A percentile compares a stretch with the other conserved stretches of the same genome.
phyloP scores from a whole-genome alignment of 2,113 vertebrate species.

The Ceyx cyanopectus region DNA sequence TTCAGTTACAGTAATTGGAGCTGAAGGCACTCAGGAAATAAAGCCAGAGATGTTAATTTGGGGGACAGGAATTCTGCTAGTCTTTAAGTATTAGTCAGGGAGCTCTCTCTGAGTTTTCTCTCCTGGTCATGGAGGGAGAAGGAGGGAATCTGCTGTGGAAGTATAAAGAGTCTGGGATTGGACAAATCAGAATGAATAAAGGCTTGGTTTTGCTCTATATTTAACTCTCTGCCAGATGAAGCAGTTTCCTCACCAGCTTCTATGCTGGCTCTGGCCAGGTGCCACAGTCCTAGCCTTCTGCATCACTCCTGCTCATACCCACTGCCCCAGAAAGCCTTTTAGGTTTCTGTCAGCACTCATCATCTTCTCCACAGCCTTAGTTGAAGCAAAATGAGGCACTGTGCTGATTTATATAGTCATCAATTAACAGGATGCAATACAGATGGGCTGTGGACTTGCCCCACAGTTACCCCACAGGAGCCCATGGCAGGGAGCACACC shows the following conservation, averaged over 20 bases:
- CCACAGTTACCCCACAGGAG: not conserved
- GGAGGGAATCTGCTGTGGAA: not conserved
- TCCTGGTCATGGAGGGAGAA: not conserved
- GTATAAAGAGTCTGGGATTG: not conserved
- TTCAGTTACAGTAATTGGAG: not conserved
- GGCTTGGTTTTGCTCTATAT: not conserved
- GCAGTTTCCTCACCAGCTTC: not conserved
- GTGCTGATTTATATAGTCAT: not conserved
- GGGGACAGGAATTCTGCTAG: not conserved
- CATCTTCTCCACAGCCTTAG: not conserved
- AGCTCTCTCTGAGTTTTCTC: not conserved
- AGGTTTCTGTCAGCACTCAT: not conserved
- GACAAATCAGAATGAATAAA: not conserved
- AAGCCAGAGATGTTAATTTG: not conserved
- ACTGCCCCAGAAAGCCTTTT: not conserved
- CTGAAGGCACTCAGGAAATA: not conserved
- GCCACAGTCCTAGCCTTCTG: not conserved
- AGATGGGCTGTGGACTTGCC: not conserved
- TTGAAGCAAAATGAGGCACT: not conserved
- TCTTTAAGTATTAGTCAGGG: not conserved
- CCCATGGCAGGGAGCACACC: not conserved
- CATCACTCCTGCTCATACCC: not conserved
- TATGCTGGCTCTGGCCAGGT: accelerated
- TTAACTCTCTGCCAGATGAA: not conserved
- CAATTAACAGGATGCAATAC: not conserved